Percentiles rank a stretch among this genome's conserved stretches.
phyloP scores from a whole-genome alignment of 1,140 invertebrate species.

The Papilio polyxenes region DNA sequence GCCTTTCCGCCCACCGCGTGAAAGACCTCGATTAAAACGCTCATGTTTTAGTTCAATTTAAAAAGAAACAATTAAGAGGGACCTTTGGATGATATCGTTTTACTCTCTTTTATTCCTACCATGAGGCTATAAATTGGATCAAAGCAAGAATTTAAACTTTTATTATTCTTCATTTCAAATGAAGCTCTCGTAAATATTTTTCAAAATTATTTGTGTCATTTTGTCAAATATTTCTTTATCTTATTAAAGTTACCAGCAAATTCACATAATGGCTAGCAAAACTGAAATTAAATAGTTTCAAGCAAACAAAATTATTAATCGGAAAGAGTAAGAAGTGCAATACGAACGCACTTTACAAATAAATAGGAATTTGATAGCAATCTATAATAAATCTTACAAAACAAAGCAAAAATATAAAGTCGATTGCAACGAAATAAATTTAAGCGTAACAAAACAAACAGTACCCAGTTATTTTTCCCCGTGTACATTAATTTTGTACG shows the following conservation, averaged over 20 bases:
- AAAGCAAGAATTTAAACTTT: background rate
- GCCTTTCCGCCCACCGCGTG: slow-evolving; percentile 38
- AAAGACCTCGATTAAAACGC: slow-evolving; percentile 28
- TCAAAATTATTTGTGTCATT: no score
- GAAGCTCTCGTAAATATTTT: background rate
- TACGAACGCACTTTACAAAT: background rate
- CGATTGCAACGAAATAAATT: slow-evolving; percentile 19
- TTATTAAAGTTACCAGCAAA: no score
- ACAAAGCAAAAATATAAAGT: slow-evolving; percentile 31
- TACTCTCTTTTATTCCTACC: background rate
- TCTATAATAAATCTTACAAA: slow-evolving; percentile 27
- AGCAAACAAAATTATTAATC: no score
- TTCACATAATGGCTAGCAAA: no score
- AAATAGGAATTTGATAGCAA: background rate
- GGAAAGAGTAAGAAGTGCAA: background rate
- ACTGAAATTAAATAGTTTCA: no score
- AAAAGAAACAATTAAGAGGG: slow-evolving; percentile 26
- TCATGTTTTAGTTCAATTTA: slow-evolving; percentile 29
- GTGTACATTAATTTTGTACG: slow-evolving; percentile 31
- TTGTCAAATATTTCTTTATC: no score
- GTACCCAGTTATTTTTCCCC: slow-evolving; percentile 28
- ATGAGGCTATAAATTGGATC: background rate
- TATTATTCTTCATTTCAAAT: background rate
- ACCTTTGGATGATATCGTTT: background rate
- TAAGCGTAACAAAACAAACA: slow-evolving; percentile 25